phyloP scores from a whole-genome alignment of 1,140 invertebrate genomes.

The Saccostrea echinata region DNA sequence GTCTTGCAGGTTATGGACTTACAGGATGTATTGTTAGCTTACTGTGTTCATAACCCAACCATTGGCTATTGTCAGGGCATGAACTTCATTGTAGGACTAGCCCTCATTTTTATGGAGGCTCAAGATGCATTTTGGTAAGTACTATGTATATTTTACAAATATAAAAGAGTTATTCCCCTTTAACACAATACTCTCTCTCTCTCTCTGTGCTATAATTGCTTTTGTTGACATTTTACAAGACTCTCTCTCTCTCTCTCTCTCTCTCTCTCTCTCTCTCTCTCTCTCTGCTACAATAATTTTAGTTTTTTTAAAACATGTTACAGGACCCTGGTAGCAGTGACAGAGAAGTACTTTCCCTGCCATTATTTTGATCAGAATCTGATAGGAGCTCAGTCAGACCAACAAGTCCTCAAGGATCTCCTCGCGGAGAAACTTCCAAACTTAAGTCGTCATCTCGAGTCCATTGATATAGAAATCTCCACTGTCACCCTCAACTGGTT shows the following conservation, averaged over 20 bases:
- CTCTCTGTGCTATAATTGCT: neutral
- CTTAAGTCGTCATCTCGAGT: constrained; percentile 79
- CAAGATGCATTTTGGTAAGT: constrained; percentile 82
- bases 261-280: neutral
- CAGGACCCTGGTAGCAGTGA: constrained; percentile 81
- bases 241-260: neutral
- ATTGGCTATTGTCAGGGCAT: constrained; percentile 83
- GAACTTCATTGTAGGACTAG: constrained; percentile 83
- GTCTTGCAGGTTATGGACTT: constrained; percentile 79
- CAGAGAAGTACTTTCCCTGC: constrained; percentile 80
- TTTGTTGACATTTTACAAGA: neutral
- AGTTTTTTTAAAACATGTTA: neutral
- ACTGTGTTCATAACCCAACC: constrained; percentile 81
- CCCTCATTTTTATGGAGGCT: constrained; percentile 81
- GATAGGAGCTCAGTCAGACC: constrained; percentile 82
- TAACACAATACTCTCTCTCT: neutral
- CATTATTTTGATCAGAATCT: constrained; percentile 82
- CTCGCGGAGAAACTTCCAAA: constrained; percentile 80
- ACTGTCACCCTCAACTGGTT: constrained; percentile 83
- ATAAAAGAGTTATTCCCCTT: neutral
- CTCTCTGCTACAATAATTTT: neutral
- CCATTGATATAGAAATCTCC: constrained; percentile 81
- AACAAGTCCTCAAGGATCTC: constrained; percentile 81
- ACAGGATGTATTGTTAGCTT: constrained; percentile 81
- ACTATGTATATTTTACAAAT: neutral